Percentiles rank a stretch among this genome's conserved stretches.
These are phyloP conservation scores for Choristoneura rosaceana DNA, from an alignment of 2,888 invertebrate genomes.

Conservation along the genomic window DNA sequence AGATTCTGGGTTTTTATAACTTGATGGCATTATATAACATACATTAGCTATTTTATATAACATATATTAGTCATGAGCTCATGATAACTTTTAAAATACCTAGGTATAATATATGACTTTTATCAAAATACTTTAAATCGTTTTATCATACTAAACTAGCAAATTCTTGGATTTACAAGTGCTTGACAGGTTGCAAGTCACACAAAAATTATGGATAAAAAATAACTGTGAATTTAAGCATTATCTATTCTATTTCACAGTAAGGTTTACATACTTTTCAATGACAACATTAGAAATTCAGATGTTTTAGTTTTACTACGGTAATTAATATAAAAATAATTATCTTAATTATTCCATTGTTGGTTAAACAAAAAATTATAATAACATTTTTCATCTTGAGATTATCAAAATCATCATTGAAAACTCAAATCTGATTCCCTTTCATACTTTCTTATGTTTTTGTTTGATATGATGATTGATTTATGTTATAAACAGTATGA, in stretches of 20 bases:
- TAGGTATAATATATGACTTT: neutral
- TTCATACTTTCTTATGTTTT: too few relatives aligned
- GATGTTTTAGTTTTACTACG: neutral
- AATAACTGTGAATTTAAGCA: neutral
- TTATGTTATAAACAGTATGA: too few relatives aligned
- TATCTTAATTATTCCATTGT: neutral
- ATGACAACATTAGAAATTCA: neutral
- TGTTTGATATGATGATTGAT: too few relatives aligned
- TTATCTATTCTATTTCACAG: neutral
- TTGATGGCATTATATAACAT: too few relatives aligned
- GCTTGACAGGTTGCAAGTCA: neutral
- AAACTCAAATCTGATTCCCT: too few relatives aligned
- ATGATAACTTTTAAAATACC: neutral
- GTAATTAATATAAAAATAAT: neutral
- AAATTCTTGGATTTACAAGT: neutral
- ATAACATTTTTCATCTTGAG: too few relatives aligned
- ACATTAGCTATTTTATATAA: neutral
- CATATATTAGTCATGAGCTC: neutral
- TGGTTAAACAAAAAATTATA: neutral
- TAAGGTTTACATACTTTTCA: neutral
- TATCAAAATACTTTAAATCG: neutral
- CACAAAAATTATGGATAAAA: neutral
- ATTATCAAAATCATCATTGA: too few relatives aligned
- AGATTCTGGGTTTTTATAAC: too few relatives aligned
- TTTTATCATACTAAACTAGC: neutral